phyloP scores from a whole-genome alignment of 2,797 vertebrate genomes.

The Aldrovandia affinis region DNA sequence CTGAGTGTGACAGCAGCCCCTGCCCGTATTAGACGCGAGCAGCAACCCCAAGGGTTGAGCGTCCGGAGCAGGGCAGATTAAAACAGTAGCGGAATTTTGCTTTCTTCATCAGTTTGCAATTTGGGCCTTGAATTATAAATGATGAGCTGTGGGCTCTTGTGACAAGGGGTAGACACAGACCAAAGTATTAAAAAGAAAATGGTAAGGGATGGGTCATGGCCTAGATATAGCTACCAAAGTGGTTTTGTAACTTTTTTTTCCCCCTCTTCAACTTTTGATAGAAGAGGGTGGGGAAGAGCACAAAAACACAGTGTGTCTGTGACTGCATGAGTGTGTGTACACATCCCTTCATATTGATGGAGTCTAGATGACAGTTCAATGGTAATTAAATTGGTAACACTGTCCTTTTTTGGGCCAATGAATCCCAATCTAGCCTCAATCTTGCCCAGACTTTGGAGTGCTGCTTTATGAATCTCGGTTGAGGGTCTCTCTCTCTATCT shows the following conservation, averaged over 20 bases:
- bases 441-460: background rate
- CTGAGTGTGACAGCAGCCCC: background rate
- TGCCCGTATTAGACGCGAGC: background rate
- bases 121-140: slow-evolving; percentile 30
- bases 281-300: background rate
- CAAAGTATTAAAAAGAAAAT: slow-evolving; percentile 1
- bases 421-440: slow-evolving; percentile 22
- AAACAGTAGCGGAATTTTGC: slow-evolving; percentile 11
- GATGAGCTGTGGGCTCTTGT: slow-evolving; percentile 9
- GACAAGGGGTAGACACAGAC: background rate
- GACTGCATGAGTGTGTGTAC: background rate
- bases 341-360: slow-evolving; percentile 6
- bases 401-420: slow-evolving; percentile 30
- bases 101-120: background rate
- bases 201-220: slow-evolving; percentile 5
- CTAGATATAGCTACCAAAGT: slow-evolving; percentile 1
- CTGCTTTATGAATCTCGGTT: slow-evolving; percentile 22
- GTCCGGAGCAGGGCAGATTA: slow-evolving; percentile 4
- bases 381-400: slow-evolving; percentile 36
- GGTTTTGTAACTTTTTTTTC: background rate
- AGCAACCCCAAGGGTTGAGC: background rate
- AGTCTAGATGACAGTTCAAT: background rate
- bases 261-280: background rate
- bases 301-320: background rate
- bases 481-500: background rate